Evolutionary conservation across 2,113 vertebrate genomes (phyloP), one percentile per base, ranked within the genome.

Genomic region (Eudyptes chrysolophus): DNA sequence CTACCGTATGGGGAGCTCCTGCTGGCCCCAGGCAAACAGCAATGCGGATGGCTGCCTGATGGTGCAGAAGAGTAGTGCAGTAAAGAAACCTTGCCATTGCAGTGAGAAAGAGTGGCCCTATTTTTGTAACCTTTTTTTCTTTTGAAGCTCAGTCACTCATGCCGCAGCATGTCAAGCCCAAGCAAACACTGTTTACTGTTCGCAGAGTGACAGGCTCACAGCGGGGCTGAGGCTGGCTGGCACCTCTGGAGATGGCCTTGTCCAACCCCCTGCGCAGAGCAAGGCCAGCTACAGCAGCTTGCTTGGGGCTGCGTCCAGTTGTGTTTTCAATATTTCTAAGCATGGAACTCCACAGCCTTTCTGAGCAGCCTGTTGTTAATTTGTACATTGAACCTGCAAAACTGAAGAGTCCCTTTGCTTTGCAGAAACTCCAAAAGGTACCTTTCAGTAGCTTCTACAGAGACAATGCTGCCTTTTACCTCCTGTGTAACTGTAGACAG

Each of bases 281-380:
- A 68, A 79, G n/a, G n/a, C 21, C 38, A 85, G 10, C 13, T 72
- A 51, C 38, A 82, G 38, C 54, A 90, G 36, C 69, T 55, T 34
- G 15, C 51, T 17, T 0, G 0, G 19, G 64, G 17, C 44, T 83
- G 52, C 2, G 0, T 14, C 52, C n/a, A 25, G n/a, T 16, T 29
- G 7, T n/a, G 44, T 38, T 86, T 69, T 65, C 40, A 78, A 12
- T 61, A 44, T 48, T 65, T 54, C 34, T 48, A 66, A 46, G 30
- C 1, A 3, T 9, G 10, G 60, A 78, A 61, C 14, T 89, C 54
- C 48, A 19, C 34, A 36, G 11, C 11, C 24, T 57, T 30, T 82
- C 51, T 6, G 3, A 46, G 58, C 0, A 2, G 29, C 26, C 62
- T 79, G 16, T 62, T 60, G 29, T 24, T 62, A 69, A 54, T 52